A percentile compares a stretch with the other conserved stretches of the same genome.
Evolutionary conservation across 2,888 invertebrate genomes (phyloP).

Genomic region (Cantharis nigra): DNA sequence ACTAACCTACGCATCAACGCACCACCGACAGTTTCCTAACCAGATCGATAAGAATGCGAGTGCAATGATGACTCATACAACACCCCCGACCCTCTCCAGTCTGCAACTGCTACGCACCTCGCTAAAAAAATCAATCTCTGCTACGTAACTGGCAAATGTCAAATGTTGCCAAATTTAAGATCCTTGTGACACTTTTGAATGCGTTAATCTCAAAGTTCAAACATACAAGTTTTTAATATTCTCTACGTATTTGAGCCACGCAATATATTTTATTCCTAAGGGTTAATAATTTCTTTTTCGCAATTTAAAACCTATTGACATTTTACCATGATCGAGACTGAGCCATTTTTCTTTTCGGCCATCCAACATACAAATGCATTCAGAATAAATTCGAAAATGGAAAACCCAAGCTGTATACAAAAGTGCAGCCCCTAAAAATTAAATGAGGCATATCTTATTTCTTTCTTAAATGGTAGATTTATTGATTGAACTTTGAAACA

Average conservation of each 20-base stretch:
- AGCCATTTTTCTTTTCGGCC: neutral
- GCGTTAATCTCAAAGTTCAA: neutral
- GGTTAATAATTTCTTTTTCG: neutral
- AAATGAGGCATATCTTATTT: conserved; percentile 1
- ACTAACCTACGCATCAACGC: conserved; percentile 44
- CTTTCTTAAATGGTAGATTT: conserved; percentile 3
- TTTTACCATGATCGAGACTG: neutral
- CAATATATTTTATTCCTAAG: neutral
- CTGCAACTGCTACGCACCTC: conserved; percentile 36
- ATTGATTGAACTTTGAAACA: conserved; percentile 1
- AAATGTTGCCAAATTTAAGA: conserved; percentile 55
- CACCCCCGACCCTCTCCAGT: conserved; percentile 41
- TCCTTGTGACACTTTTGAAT: conserved; percentile 3
- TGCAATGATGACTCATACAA: conserved; percentile 57
- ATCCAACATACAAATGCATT: neutral
- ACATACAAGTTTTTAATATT: neutral
- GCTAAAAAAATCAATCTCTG: conserved; percentile 54
- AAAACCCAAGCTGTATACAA: neutral
- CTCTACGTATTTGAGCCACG: neutral
- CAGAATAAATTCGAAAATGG: neutral
- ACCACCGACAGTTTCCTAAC: conserved; percentile 32
- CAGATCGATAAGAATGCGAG: conserved; percentile 56
- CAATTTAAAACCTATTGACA: neutral
- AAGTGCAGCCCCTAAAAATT: neutral
- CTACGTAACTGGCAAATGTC: conserved; percentile 49